Percentiles rank a stretch among this genome's conserved stretches.
These are phyloP conservation scores for Labia minor DNA, from an alignment of 2,888 invertebrate genomes.

Conservation along the genomic window DNA sequence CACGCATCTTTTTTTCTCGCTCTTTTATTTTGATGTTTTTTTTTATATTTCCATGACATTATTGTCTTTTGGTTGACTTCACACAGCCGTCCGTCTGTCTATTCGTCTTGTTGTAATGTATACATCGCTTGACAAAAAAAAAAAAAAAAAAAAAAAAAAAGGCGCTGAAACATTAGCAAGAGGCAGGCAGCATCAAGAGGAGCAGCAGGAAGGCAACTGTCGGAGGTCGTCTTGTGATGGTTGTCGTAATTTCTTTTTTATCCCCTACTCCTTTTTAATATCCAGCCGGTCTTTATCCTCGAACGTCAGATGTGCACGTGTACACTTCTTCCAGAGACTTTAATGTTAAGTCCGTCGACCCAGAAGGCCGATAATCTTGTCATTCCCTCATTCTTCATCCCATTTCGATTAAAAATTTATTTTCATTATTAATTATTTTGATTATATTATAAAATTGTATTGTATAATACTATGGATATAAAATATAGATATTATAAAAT, in stretches of 20 bases:
- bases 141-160: neutral
- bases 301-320: neutral
- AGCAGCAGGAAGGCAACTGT: neutral
- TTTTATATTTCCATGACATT: too few relatives aligned
- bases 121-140: too few relatives aligned
- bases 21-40: too few relatives aligned
- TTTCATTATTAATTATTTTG: too few relatives aligned
- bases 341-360: conserved; percentile 4
- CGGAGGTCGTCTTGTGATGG: conserved; percentile 13
- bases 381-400: too few relatives aligned
- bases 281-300: conserved; percentile 13
- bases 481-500: too few relatives aligned
- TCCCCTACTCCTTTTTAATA: neutral
- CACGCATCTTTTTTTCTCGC: too few relatives aligned
- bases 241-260: conserved; percentile 4
- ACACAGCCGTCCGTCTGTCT: neutral
- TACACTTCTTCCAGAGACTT: neutral
- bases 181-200: neutral
- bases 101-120: neutral
- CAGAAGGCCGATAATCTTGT: neutral
- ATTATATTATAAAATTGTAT: too few relatives aligned
- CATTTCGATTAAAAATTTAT: too few relatives aligned
- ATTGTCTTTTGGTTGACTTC: too few relatives aligned
- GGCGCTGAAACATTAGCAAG: neutral
- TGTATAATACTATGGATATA: too few relatives aligned